Evolutionary conservation across 2,113 vertebrate genomes (phyloP).

Genomic region (Nycticryphes semicollaris): DNA sequence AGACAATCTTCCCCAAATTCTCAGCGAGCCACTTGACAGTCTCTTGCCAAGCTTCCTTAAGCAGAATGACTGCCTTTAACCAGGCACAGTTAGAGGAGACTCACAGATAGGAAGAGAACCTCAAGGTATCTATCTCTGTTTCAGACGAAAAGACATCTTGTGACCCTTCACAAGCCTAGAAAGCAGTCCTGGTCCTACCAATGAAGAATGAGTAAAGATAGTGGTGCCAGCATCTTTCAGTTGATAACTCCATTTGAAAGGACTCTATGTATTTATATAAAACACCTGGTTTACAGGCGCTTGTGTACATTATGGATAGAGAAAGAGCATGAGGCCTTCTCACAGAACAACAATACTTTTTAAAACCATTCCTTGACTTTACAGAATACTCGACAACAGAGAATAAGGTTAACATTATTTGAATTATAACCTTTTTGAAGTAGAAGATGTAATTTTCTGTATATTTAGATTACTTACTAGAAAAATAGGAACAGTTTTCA

Average conservation of each 20-base stretch:
- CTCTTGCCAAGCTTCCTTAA: neutral
- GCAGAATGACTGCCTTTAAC: neutral
- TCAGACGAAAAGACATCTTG: neutral
- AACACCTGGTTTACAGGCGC: rapidly evolving
- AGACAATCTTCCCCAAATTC: neutral
- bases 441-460: neutral
- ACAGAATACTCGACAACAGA: neutral
- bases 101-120: neutral
- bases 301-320: neutral
- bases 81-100: neutral
- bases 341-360: neutral
- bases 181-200: neutral
- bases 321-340: neutral
- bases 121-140: neutral
- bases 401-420: neutral
- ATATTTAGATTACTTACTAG: neutral
- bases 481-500: neutral
- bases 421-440: neutral
- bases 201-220: neutral
- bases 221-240: neutral
- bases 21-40: neutral
- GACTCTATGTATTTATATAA: neutral
- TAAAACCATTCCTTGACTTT: neutral
- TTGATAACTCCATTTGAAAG: neutral
- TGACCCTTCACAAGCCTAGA: neutral